Evolutionary conservation across 92 coral and sea anemone genomes (phyloP).

Genomic region (Meandrina meandrites): DNA sequence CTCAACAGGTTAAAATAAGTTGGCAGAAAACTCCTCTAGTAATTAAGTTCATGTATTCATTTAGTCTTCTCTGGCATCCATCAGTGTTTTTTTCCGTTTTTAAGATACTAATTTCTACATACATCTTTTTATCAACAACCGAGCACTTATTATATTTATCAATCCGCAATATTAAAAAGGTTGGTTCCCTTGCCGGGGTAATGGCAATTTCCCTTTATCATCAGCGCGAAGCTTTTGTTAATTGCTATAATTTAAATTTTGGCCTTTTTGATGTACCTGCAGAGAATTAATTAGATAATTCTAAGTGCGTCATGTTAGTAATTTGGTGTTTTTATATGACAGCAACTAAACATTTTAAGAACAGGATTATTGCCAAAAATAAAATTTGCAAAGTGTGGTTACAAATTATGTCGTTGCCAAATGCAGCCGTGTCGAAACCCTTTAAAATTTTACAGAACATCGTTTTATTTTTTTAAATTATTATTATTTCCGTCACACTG

Average conservation of each 20-base stretch:
- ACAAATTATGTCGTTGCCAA: neutral
- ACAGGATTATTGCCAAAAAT: neutral
- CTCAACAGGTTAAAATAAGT: neutral
- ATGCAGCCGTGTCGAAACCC: neutral
- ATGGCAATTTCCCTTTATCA: neutral
- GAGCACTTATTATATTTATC: neutral
- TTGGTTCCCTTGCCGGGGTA: neutral
- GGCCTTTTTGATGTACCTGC: constrained; percentile 1
- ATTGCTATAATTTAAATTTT: neutral
- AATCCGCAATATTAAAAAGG: neutral
- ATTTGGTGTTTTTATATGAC: neutral
- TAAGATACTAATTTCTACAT: neutral
- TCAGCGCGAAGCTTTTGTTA: neutral
- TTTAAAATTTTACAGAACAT: neutral
- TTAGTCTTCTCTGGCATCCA: neutral
- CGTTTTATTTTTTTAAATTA: neutral
- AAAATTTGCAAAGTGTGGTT: neutral
- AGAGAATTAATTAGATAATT: neutral
- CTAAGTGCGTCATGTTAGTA: neutral
- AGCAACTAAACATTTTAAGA: neutral
- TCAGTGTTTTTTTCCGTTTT: neutral
- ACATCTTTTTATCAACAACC: neutral
- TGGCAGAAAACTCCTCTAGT: neutral
- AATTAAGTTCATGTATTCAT: neutral
- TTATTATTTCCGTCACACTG: neutral